Base-by-base conservation (phyloP, 2,797 vertebrate genomes). In the Propithecus deckenii region DNA sequence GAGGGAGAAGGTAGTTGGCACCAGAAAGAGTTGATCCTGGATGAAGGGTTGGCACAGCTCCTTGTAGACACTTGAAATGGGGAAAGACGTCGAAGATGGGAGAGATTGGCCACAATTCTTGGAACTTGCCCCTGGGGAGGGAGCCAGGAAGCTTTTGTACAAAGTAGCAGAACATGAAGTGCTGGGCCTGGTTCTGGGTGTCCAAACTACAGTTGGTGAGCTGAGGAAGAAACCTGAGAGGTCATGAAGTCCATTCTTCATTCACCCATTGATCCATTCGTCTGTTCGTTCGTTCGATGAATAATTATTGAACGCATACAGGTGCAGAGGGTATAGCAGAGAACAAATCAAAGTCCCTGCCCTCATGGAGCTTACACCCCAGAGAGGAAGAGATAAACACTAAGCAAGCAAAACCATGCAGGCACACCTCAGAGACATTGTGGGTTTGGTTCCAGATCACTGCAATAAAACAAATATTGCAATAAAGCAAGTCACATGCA, bases 101-200 rank as follows among this genome's bases (percentile, higher is more conserved):
- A 89, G 87, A 76, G 85, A 93, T 2, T 72, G 88, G 86, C 46
- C 46, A 65, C 43, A 50, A 30, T 96, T 92, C 90, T 75, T 95
- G 87, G 89, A 95, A 95, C 69, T 41, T 88, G 74, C 50, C 76
- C 69, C 32, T 86, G 65, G 75, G 93, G 79, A 67, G 1, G 57
- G 69, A 63, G 65, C 41, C 61, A 95, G 79, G 50, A 87, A 91
- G 74, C 4, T 38, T 92, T 74, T 79, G 57, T 32, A 63, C 35
- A 23, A 93, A 93, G 50, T 11, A 59, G 57, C 52, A 67, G 95
- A 91, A 84, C 41, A 43, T 17, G 52, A 79, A 83, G 48, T 91
- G 18, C 65, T 67, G 23, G 80, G 43, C 43, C 28, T 38, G 5
- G 43, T 59, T 97, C 67, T 43, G 6, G 43, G 52, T 93, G 65